Evolutionary conservation across 2,113 vertebrate genomes (phyloP).

Genomic region (Onychorhynchus coronatus): DNA sequence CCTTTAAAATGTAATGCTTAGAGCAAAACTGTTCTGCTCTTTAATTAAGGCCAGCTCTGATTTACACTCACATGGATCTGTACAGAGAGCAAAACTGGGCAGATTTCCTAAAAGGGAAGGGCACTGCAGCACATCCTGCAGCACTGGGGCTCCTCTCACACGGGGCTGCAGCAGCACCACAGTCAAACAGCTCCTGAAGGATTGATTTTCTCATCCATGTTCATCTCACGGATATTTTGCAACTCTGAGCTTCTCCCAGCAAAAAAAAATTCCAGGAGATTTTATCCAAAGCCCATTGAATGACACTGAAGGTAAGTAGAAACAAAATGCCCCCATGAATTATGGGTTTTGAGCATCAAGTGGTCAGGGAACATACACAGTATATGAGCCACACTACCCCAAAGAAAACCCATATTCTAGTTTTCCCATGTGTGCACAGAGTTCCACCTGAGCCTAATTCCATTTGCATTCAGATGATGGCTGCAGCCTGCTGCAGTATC

Average conservation of each 20-base stretch:
- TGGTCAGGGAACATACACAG: background rate
- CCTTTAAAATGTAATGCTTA: background rate
- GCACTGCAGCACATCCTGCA: background rate
- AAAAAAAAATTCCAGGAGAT: background rate
- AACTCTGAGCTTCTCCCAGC: background rate
- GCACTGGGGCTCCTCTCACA: background rate
- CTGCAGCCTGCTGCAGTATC: background rate
- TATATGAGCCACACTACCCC: background rate
- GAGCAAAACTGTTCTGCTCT: background rate
- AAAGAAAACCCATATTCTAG: background rate
- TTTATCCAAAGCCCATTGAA: background rate
- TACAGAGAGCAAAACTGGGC: background rate
- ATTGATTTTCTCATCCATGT: background rate
- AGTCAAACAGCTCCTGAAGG: background rate
- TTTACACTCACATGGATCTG: background rate
- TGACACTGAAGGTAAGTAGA: background rate
- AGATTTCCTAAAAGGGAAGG: background rate
- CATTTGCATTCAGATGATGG: background rate
- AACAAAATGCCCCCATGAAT: background rate
- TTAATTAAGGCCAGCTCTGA: background rate
- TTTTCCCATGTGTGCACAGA: background rate
- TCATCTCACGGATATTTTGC: background rate
- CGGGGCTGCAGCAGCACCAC: background rate
- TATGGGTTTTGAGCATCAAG: background rate
- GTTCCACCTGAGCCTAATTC: background rate